A percentile compares a stretch with the other conserved stretches of the same genome.
Conservation (phyloP, 2,797 vertebrate genomes). For the Lepus oiostolus region DNA sequence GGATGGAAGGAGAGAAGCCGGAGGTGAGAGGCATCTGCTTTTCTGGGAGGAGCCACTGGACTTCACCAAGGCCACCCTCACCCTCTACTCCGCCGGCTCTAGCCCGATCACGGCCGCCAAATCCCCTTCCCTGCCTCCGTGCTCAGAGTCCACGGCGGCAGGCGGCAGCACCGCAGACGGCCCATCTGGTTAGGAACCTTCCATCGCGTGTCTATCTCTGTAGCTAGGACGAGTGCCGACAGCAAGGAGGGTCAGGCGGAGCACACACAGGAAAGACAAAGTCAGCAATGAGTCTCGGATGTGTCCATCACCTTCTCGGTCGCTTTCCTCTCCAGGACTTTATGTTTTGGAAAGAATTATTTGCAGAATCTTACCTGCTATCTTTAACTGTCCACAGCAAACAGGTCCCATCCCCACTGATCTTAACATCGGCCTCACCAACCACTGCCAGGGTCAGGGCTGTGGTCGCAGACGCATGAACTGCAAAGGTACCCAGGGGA, state of each 20-base stretch:
- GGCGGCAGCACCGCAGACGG: too few species aligned
- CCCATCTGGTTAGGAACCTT: not conserved
- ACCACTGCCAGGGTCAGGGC: not conserved
- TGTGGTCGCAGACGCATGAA: not conserved
- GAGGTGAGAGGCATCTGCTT: not conserved
- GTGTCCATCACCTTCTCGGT: not conserved
- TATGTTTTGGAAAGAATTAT: not conserved
- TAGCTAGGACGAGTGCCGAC: not conserved
- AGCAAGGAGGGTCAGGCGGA: not conserved
- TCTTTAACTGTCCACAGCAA: not conserved
- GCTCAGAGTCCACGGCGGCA: not conserved
- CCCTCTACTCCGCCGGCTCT: not conserved
- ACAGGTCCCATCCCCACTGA: not conserved
- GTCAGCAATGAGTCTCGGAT: not conserved
- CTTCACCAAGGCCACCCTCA: not conserved
- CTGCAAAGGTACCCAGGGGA: not conserved
- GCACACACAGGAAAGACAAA: not conserved
- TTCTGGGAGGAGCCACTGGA: not conserved
- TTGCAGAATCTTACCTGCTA: not conserved
- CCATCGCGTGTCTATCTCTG: not conserved
- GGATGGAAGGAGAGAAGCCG: slow-evolving; percentile 41
- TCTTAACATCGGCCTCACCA: not conserved
- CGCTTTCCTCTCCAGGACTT: not conserved
- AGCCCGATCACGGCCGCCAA: accelerated
- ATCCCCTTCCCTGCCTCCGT: not conserved